Base-by-base conservation (phyloP, 2,888 invertebrate species). In the Melipona beecheii region DNA sequence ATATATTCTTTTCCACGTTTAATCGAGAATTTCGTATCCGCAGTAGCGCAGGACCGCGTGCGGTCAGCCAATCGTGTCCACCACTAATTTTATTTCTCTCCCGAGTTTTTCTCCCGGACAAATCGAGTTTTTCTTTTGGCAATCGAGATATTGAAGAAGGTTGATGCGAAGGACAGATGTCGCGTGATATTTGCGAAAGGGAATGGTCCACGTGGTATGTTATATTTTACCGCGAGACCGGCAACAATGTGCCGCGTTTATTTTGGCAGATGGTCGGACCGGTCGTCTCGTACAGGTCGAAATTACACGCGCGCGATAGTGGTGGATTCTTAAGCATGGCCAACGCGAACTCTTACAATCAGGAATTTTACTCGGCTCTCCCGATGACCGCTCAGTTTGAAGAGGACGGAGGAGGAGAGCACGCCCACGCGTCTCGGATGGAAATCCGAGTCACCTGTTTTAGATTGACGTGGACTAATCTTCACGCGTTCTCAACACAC, bases 361-460 rank as follows among this genome's bases (percentile, higher is more conserved):
- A n/a, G 49, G 24, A 27, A 71, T 64, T 77, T 77, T 69, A 71
- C 80, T 36, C 52, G 71, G 4, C 15, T 71, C 52, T 17, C 21
- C 31, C 62, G 73, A 78, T 56, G 58, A 58, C 52, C 43, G 52
- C 21, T 81, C 68, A 52, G 9, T 60, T 58, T 15, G 58, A 64
- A 65, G n/a, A 60, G n/a, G 9, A 65, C 15, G 43, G 21, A 24
- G 62, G 27, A 62, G 19, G 9, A 5, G 43, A 5, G 43, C 43
- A 31, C 65, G 52, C 81, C 83, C 60, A 81, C 81, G 71, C 65
- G 31, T 31, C 43, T 19, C 52, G 15, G 36, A 9, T 69, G 74
- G 70, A 75, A 75, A 82, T 65, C 21, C 56, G 60, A 84, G 70
- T 83, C 71, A 75, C 71, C 74, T 83, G 83, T 68, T 74, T 65